A percentile compares a stretch with the other conserved stretches of the same genome.
Conservation (phyloP, 2,113 vertebrate genomes). For the Gobius niger region DNA sequence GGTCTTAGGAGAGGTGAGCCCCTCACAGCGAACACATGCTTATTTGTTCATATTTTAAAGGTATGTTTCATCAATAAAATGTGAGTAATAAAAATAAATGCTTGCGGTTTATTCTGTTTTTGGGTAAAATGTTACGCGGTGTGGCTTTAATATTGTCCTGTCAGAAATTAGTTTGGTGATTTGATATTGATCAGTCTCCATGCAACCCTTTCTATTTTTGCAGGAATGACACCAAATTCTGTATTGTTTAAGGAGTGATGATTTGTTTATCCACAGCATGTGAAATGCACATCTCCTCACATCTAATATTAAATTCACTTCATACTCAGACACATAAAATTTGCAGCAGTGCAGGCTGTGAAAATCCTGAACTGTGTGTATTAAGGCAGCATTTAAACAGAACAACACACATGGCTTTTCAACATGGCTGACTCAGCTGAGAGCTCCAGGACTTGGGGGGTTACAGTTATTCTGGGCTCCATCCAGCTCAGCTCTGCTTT, state of each 20-base stretch:
- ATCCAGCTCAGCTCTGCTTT: constrained; percentile 57
- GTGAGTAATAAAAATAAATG: no score
- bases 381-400: constrained; percentile 23
- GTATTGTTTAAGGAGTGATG: no score
- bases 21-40: no score
- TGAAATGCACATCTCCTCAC: not conserved
- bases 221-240: not conserved
- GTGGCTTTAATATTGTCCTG: no score
- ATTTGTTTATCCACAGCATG: no score
- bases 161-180: no score
- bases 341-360: constrained; percentile 1
- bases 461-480: constrained; percentile 60
- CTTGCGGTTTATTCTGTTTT: no score
- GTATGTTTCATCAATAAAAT: no score
- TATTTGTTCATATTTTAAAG: no score
- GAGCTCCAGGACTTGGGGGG: constrained; percentile 48
- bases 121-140: no score
- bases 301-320: not conserved
- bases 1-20: no score
- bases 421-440: constrained; percentile 63
- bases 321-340: not conserved
- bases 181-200: no score
- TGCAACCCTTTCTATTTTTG: not conserved
- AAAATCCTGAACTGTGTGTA: constrained; percentile 34
- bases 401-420: constrained; percentile 36